phyloP scores from a whole-genome alignment of 2,113 vertebrate species.

The Xiphorhynchus elegans region DNA sequence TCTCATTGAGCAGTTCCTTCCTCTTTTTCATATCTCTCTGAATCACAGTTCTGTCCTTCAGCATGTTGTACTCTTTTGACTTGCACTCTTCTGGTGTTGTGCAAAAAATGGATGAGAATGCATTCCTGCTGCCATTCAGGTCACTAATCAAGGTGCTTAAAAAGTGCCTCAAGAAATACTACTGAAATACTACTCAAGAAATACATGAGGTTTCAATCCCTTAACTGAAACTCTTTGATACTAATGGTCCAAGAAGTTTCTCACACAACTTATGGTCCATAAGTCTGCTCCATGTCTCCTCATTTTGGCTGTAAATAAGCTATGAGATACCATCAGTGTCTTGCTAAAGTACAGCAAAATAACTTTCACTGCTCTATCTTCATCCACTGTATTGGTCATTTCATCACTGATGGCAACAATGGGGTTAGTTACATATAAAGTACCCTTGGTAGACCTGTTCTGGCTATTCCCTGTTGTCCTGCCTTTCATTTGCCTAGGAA shows the following conservation, averaged over 20 bases:
- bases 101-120: background rate
- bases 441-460: background rate
- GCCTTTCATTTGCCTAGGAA: background rate
- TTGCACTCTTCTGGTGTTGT: background rate
- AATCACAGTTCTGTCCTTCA: background rate
- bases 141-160: background rate
- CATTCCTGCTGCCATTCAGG: background rate
- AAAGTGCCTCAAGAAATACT: background rate
- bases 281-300: background rate
- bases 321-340: background rate
- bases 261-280: background rate
- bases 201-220: background rate
- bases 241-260: background rate
- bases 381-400: background rate
- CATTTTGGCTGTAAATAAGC: background rate
- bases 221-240: background rate
- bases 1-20: background rate
- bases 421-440: background rate
- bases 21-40: background rate
- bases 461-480: background rate
- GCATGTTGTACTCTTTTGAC: background rate
- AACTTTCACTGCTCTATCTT: background rate
- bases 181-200: background rate
- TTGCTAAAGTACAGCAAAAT: background rate
- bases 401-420: background rate